Evolutionary conservation across 1,140 invertebrate genomes (phyloP).

Genomic region (Drosophila arizonae): DNA sequence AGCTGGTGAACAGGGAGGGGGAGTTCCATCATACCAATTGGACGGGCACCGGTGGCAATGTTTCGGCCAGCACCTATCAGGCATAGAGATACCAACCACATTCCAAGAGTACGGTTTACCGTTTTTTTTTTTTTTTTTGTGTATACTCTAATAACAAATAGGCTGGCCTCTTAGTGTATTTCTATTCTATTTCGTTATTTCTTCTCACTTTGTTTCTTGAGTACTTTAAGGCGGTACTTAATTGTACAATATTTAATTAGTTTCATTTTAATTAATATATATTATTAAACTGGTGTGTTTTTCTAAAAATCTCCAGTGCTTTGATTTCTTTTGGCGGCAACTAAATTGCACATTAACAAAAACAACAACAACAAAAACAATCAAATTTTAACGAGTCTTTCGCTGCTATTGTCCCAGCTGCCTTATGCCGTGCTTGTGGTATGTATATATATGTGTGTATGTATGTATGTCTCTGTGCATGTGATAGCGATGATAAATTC

Average conservation of each 20-base stretch:
- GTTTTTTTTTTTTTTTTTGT: background rate
- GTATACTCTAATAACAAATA: constrained; percentile 5
- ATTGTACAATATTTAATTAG: constrained; percentile 43
- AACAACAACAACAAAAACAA: constrained; percentile 32
- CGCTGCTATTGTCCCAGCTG: constrained; percentile 36
- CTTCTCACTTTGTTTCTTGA: constrained; percentile 26
- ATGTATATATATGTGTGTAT: constrained; percentile 21
- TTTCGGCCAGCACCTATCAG: constrained; percentile 97
- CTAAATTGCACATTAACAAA: constrained; percentile 29
- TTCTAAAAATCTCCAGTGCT: constrained; percentile 40
- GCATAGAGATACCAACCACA: constrained; percentile 85
- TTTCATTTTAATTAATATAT: constrained; percentile 54
- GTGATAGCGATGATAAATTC: constrained; percentile 17
- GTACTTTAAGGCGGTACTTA: constrained; percentile 54
- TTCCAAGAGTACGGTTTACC: background rate
- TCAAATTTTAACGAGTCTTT: constrained; percentile 54
- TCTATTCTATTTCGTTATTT: constrained; percentile 1
- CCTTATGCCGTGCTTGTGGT: background rate
- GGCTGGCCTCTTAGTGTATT: constrained; percentile 15
- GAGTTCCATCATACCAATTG: constrained; percentile 98
- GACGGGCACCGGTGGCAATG: constrained; percentile 98
- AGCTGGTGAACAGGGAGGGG: constrained; percentile 93
- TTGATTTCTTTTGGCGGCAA: constrained; percentile 23
- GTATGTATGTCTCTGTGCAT: background rate
- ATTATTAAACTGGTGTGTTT: constrained; percentile 72